These are phyloP conservation scores for Lasiurus cinereus DNA, from an alignment of 2,113 vertebrate species.

Conservation along the genomic window DNA sequence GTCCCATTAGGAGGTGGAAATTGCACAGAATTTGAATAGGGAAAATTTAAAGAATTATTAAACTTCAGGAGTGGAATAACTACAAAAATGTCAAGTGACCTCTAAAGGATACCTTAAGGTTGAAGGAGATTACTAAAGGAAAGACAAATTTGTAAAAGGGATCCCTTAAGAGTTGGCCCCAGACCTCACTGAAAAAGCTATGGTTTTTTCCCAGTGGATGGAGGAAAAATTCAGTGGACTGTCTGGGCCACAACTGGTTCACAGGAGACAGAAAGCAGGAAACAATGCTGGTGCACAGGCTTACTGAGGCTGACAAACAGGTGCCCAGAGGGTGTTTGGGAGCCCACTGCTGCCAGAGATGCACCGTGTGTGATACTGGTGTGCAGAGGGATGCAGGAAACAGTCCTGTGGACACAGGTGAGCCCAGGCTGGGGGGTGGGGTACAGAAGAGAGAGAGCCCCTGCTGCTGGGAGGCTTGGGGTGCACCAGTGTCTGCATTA, in stretches of 20 bases:
- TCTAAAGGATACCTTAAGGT: not conserved
- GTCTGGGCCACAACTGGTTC: not conserved
- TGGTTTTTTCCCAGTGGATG: not conserved
- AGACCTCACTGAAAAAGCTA: not conserved
- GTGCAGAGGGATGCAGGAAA: not conserved
- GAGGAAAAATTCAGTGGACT: not conserved
- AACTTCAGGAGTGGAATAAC: not conserved
- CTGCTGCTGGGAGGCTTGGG: not conserved
- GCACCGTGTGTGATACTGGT: not conserved
- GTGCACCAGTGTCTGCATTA: not conserved
- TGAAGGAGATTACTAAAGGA: constrained; percentile 2
- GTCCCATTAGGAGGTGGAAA: not conserved
- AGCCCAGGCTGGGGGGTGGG: not conserved
- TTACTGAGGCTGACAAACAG: not conserved
- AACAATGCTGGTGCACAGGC: not conserved
- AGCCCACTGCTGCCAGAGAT: not conserved
- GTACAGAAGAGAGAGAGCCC: not conserved
- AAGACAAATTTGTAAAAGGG: not conserved
- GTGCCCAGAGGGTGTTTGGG: not conserved
- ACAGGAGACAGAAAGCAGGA: not conserved
- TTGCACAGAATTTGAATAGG: not conserved
- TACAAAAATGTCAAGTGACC: not conserved
- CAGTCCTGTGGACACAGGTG: not conserved
- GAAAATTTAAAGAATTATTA: not conserved
- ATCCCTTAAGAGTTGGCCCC: not conserved